Conservation (phyloP, 2,113 vertebrate genomes). For the Panurus biarmicus region DNA sequence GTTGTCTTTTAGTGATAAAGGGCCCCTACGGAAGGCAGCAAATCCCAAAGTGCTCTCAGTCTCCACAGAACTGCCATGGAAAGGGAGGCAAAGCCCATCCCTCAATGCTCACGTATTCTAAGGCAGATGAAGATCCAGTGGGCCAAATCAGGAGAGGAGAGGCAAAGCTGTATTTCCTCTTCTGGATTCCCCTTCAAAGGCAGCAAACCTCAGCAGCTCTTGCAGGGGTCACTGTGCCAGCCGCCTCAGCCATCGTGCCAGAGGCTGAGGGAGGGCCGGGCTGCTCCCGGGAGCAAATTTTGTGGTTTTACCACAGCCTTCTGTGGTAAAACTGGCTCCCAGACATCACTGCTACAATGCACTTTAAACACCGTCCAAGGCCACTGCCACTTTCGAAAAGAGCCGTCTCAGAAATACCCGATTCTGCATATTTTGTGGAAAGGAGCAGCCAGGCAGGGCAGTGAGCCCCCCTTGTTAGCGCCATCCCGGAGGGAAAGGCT, state of each 20-base stretch:
- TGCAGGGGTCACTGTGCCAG: too few relatives aligned
- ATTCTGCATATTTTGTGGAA: background rate
- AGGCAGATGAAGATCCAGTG: background rate
- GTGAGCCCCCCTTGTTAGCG: fast-evolving
- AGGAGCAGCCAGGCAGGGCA: background rate
- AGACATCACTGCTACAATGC: fast-evolving
- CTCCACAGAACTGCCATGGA: background rate
- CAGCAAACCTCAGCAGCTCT: background rate
- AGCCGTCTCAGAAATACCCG: background rate
- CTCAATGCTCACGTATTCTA: background rate
- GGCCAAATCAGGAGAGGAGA: background rate
- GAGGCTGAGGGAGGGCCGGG: background rate
- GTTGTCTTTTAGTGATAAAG: background rate
- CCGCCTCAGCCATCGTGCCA: background rate
- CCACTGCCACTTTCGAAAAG: background rate
- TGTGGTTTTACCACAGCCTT: too few relatives aligned
- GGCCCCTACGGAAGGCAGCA: background rate
- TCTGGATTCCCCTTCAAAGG: background rate
- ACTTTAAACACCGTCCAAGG: background rate
- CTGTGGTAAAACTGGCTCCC: background rate
- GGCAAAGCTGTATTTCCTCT: too few relatives aligned
- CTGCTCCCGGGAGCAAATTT: too few relatives aligned
- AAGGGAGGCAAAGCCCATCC: background rate
- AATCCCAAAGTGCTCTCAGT: background rate
- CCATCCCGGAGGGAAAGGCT: too few relatives aligned